phyloP scores from a whole-genome alignment of 2,888 invertebrate species.

The Melieria crassipennis region DNA sequence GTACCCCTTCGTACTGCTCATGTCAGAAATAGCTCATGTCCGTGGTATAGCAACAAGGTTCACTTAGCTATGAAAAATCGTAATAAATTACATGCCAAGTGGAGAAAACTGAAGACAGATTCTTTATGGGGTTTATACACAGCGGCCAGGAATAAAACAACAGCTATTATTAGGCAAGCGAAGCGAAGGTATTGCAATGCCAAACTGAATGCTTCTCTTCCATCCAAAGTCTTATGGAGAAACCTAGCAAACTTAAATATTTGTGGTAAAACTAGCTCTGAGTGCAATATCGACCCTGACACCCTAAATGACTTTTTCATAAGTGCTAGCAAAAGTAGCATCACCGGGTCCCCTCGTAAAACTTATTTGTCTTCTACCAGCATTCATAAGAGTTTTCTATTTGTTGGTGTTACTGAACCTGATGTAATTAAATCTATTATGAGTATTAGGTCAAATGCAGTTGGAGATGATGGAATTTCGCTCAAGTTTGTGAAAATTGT shows the following conservation, averaged over 20 bases:
- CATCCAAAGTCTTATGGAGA: not conserved
- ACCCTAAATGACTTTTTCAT: constrained; percentile 3
- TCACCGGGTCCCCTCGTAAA: too few species aligned
- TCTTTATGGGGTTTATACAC: not conserved
- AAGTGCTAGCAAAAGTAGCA: too few species aligned
- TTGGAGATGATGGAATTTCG: too few species aligned
- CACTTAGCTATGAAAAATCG: not conserved
- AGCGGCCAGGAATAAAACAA: not conserved
- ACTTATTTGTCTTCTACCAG: too few species aligned
- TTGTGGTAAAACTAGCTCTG: not conserved
- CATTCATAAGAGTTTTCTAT: too few species aligned
- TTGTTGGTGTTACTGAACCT: too few species aligned
- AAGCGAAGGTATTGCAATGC: not conserved
- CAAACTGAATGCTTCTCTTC: constrained; percentile 1
- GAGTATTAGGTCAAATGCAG: too few species aligned
- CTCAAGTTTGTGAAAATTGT: too few species aligned
- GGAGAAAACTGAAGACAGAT: not conserved
- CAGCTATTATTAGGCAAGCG: not conserved
- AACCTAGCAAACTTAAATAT: not conserved
- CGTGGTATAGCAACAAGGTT: not conserved
- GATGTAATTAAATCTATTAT: too few species aligned
- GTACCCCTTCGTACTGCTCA: not conserved
- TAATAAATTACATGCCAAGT: not conserved
- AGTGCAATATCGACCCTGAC: constrained; percentile 6
- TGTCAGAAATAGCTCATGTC: constrained; percentile 1